Evolutionary conservation across 2,113 vertebrate species (phyloP).

Genomic region (Hystrix brachyura): DNA sequence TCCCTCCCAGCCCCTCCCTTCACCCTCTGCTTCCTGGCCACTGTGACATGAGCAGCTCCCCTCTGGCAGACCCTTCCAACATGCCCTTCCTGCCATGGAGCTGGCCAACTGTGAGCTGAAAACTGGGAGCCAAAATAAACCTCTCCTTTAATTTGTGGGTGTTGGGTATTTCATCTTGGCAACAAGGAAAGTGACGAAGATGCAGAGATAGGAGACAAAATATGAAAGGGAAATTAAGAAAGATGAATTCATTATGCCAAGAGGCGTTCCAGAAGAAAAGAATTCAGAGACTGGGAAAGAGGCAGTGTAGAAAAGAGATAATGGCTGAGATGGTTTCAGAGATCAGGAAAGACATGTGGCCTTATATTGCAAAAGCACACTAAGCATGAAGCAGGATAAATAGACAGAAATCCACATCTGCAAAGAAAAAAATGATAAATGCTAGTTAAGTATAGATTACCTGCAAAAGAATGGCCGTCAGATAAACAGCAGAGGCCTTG

Average conservation of each 20-base stretch:
- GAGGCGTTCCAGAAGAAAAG: not conserved
- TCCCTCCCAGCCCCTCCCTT: not conserved
- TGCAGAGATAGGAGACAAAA: not conserved
- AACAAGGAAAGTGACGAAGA: not conserved
- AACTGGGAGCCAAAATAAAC: not conserved
- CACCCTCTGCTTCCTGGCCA: not conserved
- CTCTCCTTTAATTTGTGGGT: not conserved
- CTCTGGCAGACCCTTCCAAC: not conserved
- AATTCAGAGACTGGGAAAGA: not conserved
- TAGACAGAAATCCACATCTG: not conserved
- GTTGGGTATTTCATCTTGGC: not conserved
- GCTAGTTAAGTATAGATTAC: not conserved
- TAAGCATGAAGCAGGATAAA: not conserved
- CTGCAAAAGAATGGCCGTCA: not conserved
- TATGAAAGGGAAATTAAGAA: not conserved
- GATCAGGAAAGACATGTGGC: not conserved
- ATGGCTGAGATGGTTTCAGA: not conserved
- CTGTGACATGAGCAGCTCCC: not conserved
- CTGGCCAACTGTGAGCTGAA: not conserved
- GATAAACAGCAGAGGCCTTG: not conserved
- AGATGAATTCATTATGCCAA: not conserved
- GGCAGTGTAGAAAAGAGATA: not conserved
- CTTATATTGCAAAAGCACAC: not conserved
- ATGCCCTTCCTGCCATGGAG: not conserved
- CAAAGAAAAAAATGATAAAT: not conserved